Base-by-base conservation (phyloP, 2,888 invertebrate species). In the Chorisops tibialis region DNA sequence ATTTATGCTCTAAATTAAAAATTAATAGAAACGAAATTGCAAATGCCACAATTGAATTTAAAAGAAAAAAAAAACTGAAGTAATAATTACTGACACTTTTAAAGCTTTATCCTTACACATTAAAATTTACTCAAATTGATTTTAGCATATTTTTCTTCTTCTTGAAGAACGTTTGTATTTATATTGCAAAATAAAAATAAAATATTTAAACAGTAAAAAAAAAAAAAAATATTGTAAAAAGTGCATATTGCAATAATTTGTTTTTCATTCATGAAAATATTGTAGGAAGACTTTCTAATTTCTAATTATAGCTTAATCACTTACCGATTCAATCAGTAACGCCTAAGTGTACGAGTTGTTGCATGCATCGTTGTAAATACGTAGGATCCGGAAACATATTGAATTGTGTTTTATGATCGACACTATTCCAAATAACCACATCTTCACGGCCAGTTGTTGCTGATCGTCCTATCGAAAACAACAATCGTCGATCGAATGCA, bases 371-470 rank as follows among this genome's bases (percentile, higher is more conserved):
- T 70, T 86, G 87, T 67, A 92, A 79, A 76, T 91, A 92, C 64
- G 83, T 85, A 3, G 85, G 83, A 79, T 91, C 91, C 2, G 91
- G 91, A 76, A 88, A 91, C 68, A 88, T 87, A 60, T 85, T 86
- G 22, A 85, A 79, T 75, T 88, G 87, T 63, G 92, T 92, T 78
- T 92, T 92, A 75, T 93, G 93, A 71, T 92, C 92, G 65, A 93
- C 88, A 72, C 87, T 88, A 74, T 91, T 91, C 96, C 96, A 96
- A 48, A 93, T 87, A 60, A 96, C 91, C 64, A 93, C 92, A 80
- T 95, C 91, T 74, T 91, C 89, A 69, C 90, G 86, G 0, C 95
- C 96, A 0, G 95, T 95, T 0, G 96, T 96, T 63, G 87, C 86
- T 1, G 94, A 95, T 47, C 89, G 84, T 60, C 91, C 88, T 67